Evolutionary conservation across 2,113 vertebrate genomes (phyloP).

Genomic region (Pseudopodoces humilis): DNA sequence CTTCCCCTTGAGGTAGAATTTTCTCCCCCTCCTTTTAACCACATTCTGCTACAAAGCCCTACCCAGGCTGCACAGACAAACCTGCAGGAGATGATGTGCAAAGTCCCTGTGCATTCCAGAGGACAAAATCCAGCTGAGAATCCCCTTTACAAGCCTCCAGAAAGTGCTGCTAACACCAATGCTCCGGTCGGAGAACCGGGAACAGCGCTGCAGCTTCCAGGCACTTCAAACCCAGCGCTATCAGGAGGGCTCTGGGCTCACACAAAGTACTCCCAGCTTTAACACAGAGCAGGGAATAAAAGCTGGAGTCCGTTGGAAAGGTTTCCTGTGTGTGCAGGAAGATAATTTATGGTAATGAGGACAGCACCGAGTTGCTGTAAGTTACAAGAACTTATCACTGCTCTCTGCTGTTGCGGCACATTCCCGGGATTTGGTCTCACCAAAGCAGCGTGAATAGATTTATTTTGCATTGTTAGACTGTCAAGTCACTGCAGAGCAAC

Average conservation of each 20-base stretch:
- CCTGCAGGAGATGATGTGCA: background rate
- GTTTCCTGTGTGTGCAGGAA: slow-evolving; percentile 42
- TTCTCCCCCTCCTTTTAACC: background rate
- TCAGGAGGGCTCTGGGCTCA: background rate
- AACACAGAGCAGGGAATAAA: slow-evolving; percentile 7
- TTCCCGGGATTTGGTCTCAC: slow-evolving; percentile 65
- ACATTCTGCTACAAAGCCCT: background rate
- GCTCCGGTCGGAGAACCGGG: background rate
- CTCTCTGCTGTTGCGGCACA: slow-evolving; percentile 64
- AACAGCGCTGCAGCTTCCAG: background rate
- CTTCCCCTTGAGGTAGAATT: background rate
- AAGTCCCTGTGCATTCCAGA: background rate
- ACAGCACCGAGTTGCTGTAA: slow-evolving; percentile 23
- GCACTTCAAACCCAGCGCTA: background rate
- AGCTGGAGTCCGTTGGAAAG: background rate
- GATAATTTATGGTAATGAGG: slow-evolving; percentile 71
- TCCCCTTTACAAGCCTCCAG: background rate
- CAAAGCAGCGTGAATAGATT: slow-evolving; percentile 74
- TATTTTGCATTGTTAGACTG: slow-evolving; percentile 78
- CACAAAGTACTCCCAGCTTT: background rate
- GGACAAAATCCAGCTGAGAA: background rate
- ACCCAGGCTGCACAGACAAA: background rate
- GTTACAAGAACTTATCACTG: slow-evolving; percentile 69
- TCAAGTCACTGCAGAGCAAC: slow-evolving; percentile 73
- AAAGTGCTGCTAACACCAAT: background rate